Conservation (phyloP, 2,113 vertebrate genomes). For the Rhipidura dahli region DNA sequence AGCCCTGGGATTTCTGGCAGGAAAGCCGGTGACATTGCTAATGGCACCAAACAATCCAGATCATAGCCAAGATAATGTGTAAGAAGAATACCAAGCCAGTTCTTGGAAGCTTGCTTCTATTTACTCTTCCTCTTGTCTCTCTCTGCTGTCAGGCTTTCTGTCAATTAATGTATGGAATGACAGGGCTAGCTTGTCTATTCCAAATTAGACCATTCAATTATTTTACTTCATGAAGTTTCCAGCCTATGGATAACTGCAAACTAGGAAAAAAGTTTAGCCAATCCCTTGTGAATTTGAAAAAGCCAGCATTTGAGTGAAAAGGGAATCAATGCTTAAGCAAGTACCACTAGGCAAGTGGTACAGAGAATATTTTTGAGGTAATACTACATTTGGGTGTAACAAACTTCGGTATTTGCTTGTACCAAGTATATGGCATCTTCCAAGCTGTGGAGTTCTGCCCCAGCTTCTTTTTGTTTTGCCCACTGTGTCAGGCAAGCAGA, state of each 20-base stretch:
- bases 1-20: not conserved
- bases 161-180: not conserved
- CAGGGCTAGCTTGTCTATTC: not conserved
- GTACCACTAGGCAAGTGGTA: not conserved
- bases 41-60: not conserved
- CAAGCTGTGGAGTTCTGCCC: not conserved
- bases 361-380: not conserved
- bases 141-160: not conserved
- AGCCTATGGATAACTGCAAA: not conserved
- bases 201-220: not conserved
- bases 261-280: not conserved
- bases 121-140: not conserved
- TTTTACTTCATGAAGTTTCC: not conserved
- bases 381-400: not conserved
- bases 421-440: not conserved
- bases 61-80: not conserved
- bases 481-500: not conserved
- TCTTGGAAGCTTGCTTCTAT: not conserved
- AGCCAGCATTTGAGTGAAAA: not conserved
- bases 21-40: not conserved
- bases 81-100: not conserved
- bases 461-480: not conserved
- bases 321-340: not conserved
- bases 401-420: not conserved
- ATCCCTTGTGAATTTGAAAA: not conserved